These are phyloP conservation scores for Chelonus insularis DNA, from an alignment of 1,140 invertebrate species.

Conservation along the genomic window DNA sequence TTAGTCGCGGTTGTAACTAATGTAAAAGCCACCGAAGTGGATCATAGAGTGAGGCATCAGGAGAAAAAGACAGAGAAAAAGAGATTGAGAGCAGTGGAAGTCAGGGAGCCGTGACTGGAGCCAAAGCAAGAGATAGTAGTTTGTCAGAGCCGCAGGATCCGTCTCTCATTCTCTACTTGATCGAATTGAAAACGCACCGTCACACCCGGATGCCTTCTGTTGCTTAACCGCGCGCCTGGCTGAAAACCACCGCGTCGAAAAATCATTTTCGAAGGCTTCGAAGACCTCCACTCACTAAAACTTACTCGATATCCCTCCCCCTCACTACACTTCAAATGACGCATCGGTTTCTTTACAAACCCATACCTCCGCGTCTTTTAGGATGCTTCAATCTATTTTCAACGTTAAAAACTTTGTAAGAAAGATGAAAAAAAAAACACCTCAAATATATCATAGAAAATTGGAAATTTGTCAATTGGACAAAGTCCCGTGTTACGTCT, in stretches of 20 bases:
- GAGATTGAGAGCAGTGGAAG: conserved; percentile 18
- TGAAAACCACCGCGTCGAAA: conserved; percentile 6
- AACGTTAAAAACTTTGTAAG: neutral
- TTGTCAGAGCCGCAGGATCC: conserved; percentile 11
- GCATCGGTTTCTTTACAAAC: conserved; percentile 41
- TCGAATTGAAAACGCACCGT: conserved; percentile 45
- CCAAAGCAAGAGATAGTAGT: conserved; percentile 7
- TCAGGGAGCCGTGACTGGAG: conserved; percentile 17
- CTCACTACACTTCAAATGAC: conserved; percentile 35
- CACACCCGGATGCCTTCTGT: conserved; percentile 47
- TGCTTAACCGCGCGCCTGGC: conserved; percentile 12
- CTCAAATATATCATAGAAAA: conserved; percentile 15
- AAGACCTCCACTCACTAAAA: neutral
- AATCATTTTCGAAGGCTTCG: conserved; percentile 23
- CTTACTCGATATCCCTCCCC: neutral
- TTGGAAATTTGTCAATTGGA: conserved; percentile 21
- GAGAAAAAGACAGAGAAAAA: neutral
- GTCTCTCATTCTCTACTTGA: conserved; percentile 3
- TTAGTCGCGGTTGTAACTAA: conserved; percentile 10
- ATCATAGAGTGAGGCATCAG: neutral
- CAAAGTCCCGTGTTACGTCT: neutral
- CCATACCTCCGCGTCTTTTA: conserved; percentile 9
- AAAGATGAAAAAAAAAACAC: conserved; percentile 10
- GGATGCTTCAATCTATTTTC: neutral
- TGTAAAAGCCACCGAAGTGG: conserved; percentile 20